Evolutionary conservation across 2,888 invertebrate genomes (phyloP).

Genomic region (Mesopsocus fuscifrons): DNA sequence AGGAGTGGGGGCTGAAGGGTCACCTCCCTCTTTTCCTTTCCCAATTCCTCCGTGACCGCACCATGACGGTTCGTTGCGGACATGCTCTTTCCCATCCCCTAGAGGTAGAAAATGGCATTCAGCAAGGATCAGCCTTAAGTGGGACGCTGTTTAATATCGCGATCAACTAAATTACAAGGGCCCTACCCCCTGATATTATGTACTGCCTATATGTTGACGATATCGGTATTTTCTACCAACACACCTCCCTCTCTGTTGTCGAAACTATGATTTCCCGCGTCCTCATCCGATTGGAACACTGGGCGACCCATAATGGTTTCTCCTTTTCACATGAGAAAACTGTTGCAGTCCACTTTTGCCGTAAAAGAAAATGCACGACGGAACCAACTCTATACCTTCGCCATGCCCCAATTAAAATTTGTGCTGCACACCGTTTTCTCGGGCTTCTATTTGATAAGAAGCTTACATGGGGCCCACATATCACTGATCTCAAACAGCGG

Average conservation of each 20-base stretch:
- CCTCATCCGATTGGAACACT: neutral
- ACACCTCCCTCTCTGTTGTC: neutral
- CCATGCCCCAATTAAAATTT: too few species aligned
- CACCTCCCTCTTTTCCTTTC: neutral
- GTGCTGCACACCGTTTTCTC: too few species aligned
- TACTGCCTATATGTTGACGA: neutral
- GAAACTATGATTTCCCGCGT: neutral
- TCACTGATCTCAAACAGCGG: too few species aligned
- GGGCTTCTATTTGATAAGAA: neutral
- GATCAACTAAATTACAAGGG: neutral
- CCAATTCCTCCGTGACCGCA: neutral
- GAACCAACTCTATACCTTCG: neutral
- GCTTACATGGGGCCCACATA: too few species aligned
- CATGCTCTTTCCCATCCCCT: neutral
- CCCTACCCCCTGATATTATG: neutral
- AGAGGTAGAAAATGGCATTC: neutral
- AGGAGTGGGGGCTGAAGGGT: neutral
- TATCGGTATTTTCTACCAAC: neutral
- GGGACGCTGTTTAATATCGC: neutral
- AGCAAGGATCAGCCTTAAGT: neutral
- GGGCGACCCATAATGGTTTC: neutral
- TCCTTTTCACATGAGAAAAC: neutral
- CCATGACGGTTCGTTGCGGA: neutral
- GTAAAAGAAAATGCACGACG: neutral
- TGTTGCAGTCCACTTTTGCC: neutral